These are phyloP conservation scores for Aphelinus atriplicis DNA, from an alignment of 1,140 invertebrate genomes.

Conservation along the genomic window DNA sequence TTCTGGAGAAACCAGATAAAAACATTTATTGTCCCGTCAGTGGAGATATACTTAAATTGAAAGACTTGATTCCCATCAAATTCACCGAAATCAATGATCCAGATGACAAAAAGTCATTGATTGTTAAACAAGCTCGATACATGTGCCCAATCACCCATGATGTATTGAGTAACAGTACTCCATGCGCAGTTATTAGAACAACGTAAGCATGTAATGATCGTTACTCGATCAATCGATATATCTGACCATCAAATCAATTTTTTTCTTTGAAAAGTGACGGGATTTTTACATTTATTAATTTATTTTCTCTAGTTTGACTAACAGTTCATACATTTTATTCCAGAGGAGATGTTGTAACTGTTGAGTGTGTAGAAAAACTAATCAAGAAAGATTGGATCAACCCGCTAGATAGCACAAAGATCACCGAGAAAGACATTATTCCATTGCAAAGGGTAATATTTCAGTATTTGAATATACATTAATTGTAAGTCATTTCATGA, in stretches of 20 bases:
- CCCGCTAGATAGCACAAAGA: constrained; percentile 86
- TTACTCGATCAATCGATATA: constrained; percentile 16
- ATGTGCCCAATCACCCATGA: constrained; percentile 98
- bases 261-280: not conserved
- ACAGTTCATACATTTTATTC: constrained; percentile 47
- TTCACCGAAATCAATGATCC: constrained; percentile 91
- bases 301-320: constrained; percentile 15
- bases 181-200: constrained; percentile 89
- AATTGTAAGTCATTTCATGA: constrained; percentile 31
- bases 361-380: constrained; percentile 96
- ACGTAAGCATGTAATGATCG: constrained; percentile 73
- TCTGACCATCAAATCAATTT: too few species aligned
- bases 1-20: constrained; percentile 87
- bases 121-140: constrained; percentile 88
- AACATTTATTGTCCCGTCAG: constrained; percentile 95
- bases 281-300: constrained; percentile 20
- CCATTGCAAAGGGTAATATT: constrained; percentile 80
- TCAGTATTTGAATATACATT: constrained; percentile 38
- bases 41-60: constrained; percentile 86
- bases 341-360: constrained; percentile 94
- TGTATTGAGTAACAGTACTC: constrained; percentile 92
- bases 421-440: constrained; percentile 96
- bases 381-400: constrained; percentile 98
- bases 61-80: constrained; percentile 93
- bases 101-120: constrained; percentile 82